A percentile compares a stretch with the other conserved stretches of the same genome.
Evolutionary conservation across 1,140 invertebrate species (phyloP).

Genomic region (Rhyzopertha dominica): DNA sequence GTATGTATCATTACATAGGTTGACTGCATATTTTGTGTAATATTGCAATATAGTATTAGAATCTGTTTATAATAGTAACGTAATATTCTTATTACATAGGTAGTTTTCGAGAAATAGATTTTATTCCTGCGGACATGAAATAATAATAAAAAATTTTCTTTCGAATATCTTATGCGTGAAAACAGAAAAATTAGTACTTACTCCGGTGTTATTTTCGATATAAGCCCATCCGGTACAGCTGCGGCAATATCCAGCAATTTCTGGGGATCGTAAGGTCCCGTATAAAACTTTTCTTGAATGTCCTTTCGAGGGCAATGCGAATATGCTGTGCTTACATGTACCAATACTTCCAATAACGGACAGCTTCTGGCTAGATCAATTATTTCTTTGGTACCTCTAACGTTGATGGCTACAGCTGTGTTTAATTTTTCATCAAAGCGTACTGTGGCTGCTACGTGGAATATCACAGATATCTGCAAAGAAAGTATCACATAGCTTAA

Average conservation of each 20-base stretch:
- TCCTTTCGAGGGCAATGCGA: constrained; percentile 51
- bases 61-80: too few relatives aligned
- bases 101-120: too few relatives aligned
- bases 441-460: constrained; percentile 66
- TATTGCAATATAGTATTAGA: too few relatives aligned
- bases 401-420: constrained; percentile 62
- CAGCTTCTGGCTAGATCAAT: constrained; percentile 62
- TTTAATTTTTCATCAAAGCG: constrained; percentile 65
- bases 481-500: too few relatives aligned
- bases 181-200: too few relatives aligned
- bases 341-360: constrained; percentile 56
- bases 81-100: too few relatives aligned
- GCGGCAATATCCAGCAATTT: constrained; percentile 47
- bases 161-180: too few relatives aligned
- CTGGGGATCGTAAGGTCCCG: constrained; percentile 45
- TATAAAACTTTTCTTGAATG: constrained; percentile 49
- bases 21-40: too few relatives aligned
- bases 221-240: constrained; percentile 41
- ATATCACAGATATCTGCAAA: too few relatives aligned
- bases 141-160: too few relatives aligned
- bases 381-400: constrained; percentile 60
- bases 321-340: constrained; percentile 58
- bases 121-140: too few relatives aligned
- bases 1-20: too few relatives aligned
- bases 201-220: constrained; percentile 44